Evolutionary conservation across 2,888 invertebrate species (phyloP), one percentile per base, ranked within the genome.

Genomic region (Apodemia mormo): DNA sequence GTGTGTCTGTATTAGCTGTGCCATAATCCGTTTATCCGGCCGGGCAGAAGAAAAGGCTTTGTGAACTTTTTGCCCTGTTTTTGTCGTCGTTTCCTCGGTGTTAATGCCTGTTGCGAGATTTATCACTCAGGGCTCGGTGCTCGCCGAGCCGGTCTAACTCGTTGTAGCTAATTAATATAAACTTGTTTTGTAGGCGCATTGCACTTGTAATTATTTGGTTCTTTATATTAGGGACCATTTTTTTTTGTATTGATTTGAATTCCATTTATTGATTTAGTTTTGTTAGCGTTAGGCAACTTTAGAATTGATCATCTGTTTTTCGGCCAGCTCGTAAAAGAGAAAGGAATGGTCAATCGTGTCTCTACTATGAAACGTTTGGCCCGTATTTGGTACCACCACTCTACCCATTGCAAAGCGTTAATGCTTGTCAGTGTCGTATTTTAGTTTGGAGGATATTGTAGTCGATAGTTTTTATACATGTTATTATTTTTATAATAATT

Each of bases 91-190:
- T 74, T 72, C 70, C 75, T 75, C 75, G 72, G 68, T 73, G 74
- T 74, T 72, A 77, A 76, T 71, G 80, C 75, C 73, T 74, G 76
- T 76, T 78, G 77, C 75, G 75, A 78, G 75, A 80, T 81, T 80
- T 79, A 79, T 82, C 79, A 74, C 72, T 75, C 74, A 74, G 72
- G 73, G 74, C 79, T 76, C 76, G 78, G 75, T 77, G 77, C 68
- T 73, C 74, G 72, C 74, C 72, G 73, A 75, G 74, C 74, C 77
- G 79, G 77, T 76, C 76, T 77, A 76, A 76, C 78, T 78, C 76
- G 80, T 79, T 80, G 74, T 73, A 69, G 71, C 76, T 82, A 83
- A 84, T 82, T 83, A 81, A 73, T 73, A 73, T 74, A 73, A 74
- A 74, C 73, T 69, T 69, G 73, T 71, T 74, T 70, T 70, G 73